These are phyloP conservation scores for Albula glossodonta DNA, from an alignment of 2,113 vertebrate genomes.

Conservation along the genomic window DNA sequence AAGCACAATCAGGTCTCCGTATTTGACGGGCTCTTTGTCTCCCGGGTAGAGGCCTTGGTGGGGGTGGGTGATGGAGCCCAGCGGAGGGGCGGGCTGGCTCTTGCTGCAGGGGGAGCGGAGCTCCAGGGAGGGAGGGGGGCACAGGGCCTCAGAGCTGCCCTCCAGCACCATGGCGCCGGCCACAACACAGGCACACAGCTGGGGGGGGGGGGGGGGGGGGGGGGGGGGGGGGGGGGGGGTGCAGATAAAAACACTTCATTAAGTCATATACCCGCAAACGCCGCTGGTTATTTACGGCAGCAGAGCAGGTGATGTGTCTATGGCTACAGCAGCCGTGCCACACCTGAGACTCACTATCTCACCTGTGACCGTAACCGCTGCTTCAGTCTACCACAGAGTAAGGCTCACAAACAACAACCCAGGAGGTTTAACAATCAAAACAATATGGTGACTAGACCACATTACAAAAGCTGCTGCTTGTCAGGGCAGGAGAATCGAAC, in stretches of 20 bases:
- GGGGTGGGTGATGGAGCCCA: slow-evolving; percentile 43
- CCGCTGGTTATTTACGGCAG: no score
- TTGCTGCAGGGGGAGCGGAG: slow-evolving; percentile 51
- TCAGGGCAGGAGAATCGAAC: no score
- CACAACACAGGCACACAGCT: slow-evolving; percentile 18
- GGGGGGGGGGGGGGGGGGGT: neutral
- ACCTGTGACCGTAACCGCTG: no score
- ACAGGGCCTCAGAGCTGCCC: slow-evolving; percentile 63
- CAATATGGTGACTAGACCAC: no score
- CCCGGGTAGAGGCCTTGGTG: slow-evolving; percentile 17
- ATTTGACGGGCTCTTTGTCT: slow-evolving; percentile 62
- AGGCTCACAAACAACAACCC: no score
- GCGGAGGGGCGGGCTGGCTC: slow-evolving; percentile 40
- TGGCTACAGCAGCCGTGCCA: no score
- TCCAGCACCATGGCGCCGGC: slow-evolving; percentile 64
- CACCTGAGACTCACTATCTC: no score
- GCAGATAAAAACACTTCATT: neutral
- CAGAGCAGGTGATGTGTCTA: no score
- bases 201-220: neutral
- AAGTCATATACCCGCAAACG: neutral
- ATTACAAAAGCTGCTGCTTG: no score
- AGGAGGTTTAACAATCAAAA: no score
- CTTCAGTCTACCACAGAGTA: no score
- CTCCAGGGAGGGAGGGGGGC: slow-evolving; percentile 52
- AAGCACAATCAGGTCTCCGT: slow-evolving; percentile 68